Conservation (phyloP, 1,140 invertebrate species). For the Hylaeus volcanicus region DNA sequence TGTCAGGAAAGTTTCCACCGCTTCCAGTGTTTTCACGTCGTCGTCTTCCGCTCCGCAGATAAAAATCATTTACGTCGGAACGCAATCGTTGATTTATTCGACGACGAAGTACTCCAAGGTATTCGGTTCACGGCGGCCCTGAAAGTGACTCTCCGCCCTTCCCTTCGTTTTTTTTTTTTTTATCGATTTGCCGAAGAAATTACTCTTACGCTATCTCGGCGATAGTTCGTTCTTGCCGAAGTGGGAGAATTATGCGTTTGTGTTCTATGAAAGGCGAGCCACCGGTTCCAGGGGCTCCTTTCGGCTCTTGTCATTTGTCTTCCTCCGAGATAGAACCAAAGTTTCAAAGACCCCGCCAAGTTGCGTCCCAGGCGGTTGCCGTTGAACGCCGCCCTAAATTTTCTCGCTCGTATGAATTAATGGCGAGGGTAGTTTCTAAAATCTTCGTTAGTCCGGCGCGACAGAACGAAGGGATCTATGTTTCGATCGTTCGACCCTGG, state of each 20-base stretch:
- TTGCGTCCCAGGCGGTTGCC: slow-evolving; percentile 69
- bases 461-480: slow-evolving; percentile 41
- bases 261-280: slow-evolving; percentile 71
- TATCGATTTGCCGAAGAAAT: slow-evolving; percentile 62
- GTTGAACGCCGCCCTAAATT: slow-evolving; percentile 71
- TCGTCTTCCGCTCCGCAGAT: not conserved
- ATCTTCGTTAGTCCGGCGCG: slow-evolving; percentile 57
- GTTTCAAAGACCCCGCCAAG: slow-evolving; percentile 74
- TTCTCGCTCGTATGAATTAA: slow-evolving; percentile 71
- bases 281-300: slow-evolving; percentile 55
- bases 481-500: slow-evolving; percentile 49
- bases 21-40: not conserved
- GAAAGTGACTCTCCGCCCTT: not conserved
- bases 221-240: slow-evolving; percentile 53
- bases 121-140: too few species aligned
- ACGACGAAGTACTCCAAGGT: not conserved
- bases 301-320: slow-evolving; percentile 74
- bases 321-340: slow-evolving; percentile 75
- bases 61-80: not conserved
- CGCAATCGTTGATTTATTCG: slow-evolving; percentile 15
- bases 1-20: too few species aligned
- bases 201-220: slow-evolving; percentile 63
- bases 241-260: slow-evolving; percentile 72
- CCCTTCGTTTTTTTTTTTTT: slow-evolving; percentile 21
- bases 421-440: slow-evolving; percentile 64